Evolutionary conservation across 2,888 invertebrate genomes (phyloP).

Genomic region (Disparrhopalites patrizii): DNA sequence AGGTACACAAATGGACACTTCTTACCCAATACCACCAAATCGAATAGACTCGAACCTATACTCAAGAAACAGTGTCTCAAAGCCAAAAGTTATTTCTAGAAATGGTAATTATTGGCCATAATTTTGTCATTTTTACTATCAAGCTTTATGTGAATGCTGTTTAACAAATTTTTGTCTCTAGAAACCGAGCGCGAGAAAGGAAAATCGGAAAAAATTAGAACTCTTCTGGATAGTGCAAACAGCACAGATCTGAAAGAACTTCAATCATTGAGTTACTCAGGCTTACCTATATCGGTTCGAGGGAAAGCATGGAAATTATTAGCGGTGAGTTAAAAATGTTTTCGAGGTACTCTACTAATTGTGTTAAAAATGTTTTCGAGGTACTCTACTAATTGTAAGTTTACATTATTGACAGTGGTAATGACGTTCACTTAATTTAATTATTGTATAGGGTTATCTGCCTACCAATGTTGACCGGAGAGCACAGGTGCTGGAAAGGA

Average conservation of each 20-base stretch:
- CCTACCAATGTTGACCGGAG: constrained; percentile 88
- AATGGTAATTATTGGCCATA: constrained; percentile 29
- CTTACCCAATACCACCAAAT: constrained; percentile 6
- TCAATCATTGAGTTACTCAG: constrained; percentile 91
- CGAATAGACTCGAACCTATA: too few relatives aligned
- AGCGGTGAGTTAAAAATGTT: constrained; percentile 55
- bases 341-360: constrained; percentile 46
- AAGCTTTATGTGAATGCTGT: not conserved
- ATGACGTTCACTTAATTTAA: constrained; percentile 8
- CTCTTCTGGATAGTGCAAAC: constrained; percentile 68
- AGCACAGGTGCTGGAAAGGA: constrained; percentile 79
- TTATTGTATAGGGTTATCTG: constrained; percentile 71
- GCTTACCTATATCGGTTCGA: constrained; percentile 83
- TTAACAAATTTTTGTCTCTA: constrained; percentile 22
- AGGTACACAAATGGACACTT: not conserved
- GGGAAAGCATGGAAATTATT: constrained; percentile 65
- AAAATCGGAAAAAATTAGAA: constrained; percentile 80
- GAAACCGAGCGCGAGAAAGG: constrained; percentile 56
- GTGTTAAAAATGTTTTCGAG: constrained; percentile 49
- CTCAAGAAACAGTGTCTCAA: constrained; percentile 29
- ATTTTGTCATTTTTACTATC: not conserved
- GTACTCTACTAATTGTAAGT: constrained; percentile 49
- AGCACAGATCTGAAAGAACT: constrained; percentile 76
- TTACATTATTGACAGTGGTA: constrained; percentile 7
- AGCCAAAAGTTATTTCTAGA: constrained; percentile 43